phyloP scores from a whole-genome alignment of 2,888 invertebrate species.

The Entomobrya proxima region DNA sequence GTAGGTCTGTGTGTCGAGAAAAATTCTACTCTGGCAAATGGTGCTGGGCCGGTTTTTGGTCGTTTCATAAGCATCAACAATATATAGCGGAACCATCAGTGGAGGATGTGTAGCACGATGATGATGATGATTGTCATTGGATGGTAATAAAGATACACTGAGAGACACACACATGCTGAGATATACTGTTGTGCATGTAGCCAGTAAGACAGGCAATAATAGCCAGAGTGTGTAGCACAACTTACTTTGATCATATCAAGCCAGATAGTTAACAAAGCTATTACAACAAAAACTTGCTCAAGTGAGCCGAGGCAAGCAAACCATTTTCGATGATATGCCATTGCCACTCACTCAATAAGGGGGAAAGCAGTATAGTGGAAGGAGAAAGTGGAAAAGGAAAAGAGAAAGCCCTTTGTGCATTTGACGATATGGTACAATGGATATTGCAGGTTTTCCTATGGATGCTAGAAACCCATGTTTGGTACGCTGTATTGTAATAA shows the following conservation, averaged over 20 bases:
- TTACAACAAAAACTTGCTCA: conserved; percentile 49
- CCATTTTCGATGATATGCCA: background rate
- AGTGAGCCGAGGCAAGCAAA: conserved; percentile 9
- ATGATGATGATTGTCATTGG: background rate
- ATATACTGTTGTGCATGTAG: background rate
- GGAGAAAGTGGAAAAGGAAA: background rate
- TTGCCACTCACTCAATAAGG: conserved; percentile 10
- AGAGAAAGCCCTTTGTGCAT: background rate
- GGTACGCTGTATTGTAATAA: too few species aligned
- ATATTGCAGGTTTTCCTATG: too few species aligned
- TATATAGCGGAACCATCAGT: background rate
- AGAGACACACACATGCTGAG: background rate
- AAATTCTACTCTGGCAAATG: background rate
- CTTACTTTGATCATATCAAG: conserved; percentile 47
- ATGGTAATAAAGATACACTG: conserved; percentile 52
- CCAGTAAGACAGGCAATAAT: background rate
- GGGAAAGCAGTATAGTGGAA: background rate
- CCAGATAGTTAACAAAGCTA: conserved; percentile 59
- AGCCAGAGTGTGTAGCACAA: background rate
- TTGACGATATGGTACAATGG: background rate
- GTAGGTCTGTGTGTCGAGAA: conserved; percentile 33
- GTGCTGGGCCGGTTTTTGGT: background rate
- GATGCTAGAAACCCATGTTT: background rate
- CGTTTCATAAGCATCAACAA: background rate
- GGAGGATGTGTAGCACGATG: background rate